Evolutionary conservation across 2,113 vertebrate species (phyloP), one percentile per base, ranked within the genome.

Genomic region (Fukomys damarensis): DNA sequence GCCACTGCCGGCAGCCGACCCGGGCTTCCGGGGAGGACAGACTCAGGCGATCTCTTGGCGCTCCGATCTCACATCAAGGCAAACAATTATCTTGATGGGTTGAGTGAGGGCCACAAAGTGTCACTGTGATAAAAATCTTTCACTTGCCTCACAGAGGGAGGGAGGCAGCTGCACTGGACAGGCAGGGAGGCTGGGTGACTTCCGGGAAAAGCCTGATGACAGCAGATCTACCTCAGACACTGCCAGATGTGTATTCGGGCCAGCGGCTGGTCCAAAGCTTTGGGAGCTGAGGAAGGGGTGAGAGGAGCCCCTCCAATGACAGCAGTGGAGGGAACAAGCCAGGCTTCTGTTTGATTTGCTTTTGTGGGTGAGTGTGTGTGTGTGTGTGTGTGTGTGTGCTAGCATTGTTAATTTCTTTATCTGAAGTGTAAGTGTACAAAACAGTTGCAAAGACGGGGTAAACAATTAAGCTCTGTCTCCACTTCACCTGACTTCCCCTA

Each of bases 41-140:
- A 68, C 46, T 49, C 93, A 9, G 0, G 38, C 90, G 93, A 91
- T 85, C 68, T 88, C 7, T n/a, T n/a, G 0, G 54, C 52, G 41
- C 94, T 93, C 92, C 41, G 68, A 76, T 86, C 95, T 81, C 86
- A 83, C 89, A 86, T 85, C 35, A 92, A 97, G 93, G 86, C 93
- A 89, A 89, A 97, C 94, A 94, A 96, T 97, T 92, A 95, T 95
- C 95, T 70, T 96, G 85, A 96, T 0, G 17, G 68, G 89, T 70
- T 49, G 96, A 95, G 81, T 86, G 96, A 96, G 91, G 83, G 52
- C 70, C 3, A 0, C 84, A 58, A 95, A 96, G 74, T 76, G 35
- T 38, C 68, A 13, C 89, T 77, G 58, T 59, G 95, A 93, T 85
- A 79, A 92, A 92, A 93, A 96, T 79, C 80, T 43, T 89, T 90